Conservation (phyloP, 1,140 invertebrate genomes). For the Penaeus indicus region DNA sequence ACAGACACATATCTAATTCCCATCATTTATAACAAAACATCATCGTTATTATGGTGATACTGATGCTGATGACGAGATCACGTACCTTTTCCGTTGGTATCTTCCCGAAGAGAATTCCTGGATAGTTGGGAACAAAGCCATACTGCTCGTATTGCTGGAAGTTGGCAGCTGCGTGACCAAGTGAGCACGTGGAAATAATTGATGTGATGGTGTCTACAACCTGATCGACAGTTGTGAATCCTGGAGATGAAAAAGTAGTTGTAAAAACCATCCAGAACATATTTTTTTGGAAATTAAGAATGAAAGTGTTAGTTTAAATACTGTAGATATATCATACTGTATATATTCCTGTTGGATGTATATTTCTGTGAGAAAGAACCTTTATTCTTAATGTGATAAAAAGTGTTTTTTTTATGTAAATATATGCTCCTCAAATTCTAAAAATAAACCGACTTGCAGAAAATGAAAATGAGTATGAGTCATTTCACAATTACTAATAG, state of each 20-base stretch:
- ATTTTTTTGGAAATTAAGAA: neutral
- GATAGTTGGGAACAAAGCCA: conserved; percentile 73
- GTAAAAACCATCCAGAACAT: neutral
- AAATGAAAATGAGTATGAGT: too few relatives aligned
- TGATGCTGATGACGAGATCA: neutral
- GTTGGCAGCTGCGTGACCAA: conserved; percentile 72
- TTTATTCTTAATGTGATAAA: too few relatives aligned
- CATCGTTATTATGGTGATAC: too few relatives aligned
- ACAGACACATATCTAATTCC: too few relatives aligned
- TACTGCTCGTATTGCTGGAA: conserved; percentile 72
- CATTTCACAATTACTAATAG: neutral
- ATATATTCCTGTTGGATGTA: too few relatives aligned
- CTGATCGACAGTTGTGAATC: conserved; percentile 69
- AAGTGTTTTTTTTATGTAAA: too few relatives aligned
- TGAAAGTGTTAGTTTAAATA: neutral
- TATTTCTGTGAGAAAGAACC: too few relatives aligned
- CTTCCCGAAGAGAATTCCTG: conserved; percentile 69
- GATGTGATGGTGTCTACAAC: conserved; percentile 70
- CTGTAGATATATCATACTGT: neutral
- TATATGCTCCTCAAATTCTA: too few relatives aligned
- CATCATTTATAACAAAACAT: too few relatives aligned
- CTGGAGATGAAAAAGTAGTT: conserved; percentile 38
- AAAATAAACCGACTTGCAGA: too few relatives aligned
- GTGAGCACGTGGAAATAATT: conserved; percentile 72
- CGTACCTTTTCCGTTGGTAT: conserved; percentile 71